A percentile compares a stretch with the other conserved stretches of the same genome.
Conservation (phyloP, 2,113 vertebrate genomes). For the Caracal caracal region DNA sequence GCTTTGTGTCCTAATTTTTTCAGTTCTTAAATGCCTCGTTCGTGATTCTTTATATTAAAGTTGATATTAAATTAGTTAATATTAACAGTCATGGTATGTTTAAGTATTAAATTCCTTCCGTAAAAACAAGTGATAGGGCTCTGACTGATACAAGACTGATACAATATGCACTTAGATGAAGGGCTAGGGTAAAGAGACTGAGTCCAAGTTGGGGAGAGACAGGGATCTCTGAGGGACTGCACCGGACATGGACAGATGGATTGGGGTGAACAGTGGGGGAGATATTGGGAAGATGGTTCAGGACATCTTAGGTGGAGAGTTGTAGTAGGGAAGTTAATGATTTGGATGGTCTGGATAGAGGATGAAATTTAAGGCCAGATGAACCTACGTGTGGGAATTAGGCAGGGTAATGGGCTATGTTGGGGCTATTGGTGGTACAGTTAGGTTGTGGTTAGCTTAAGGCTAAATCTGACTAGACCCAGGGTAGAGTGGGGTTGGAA, state of each 20-base stretch:
- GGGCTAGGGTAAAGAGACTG: neutral
- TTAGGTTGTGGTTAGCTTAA: neutral
- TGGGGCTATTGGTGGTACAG: neutral
- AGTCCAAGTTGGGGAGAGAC: neutral
- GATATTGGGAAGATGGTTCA: neutral
- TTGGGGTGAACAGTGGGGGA: neutral
- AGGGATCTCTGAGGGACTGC: neutral
- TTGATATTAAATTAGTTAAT: slow-evolving; percentile 24
- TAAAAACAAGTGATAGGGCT: neutral
- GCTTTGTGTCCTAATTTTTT: neutral
- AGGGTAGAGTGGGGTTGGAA: neutral
- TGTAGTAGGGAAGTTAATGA: neutral
- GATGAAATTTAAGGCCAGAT: neutral
- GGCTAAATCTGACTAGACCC: neutral
- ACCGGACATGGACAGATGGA: neutral
- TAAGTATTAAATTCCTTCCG: neutral
- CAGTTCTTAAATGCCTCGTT: neutral
- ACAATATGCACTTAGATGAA: neutral
- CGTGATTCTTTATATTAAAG: neutral
- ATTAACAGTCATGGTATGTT: neutral
- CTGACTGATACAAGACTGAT: neutral
- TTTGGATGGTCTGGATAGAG: neutral
- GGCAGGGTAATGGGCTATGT: neutral
- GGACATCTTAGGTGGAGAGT: neutral
- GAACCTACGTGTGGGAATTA: neutral